phyloP scores from a whole-genome alignment of 2,113 vertebrate species.

The Catharus bicknelli region DNA sequence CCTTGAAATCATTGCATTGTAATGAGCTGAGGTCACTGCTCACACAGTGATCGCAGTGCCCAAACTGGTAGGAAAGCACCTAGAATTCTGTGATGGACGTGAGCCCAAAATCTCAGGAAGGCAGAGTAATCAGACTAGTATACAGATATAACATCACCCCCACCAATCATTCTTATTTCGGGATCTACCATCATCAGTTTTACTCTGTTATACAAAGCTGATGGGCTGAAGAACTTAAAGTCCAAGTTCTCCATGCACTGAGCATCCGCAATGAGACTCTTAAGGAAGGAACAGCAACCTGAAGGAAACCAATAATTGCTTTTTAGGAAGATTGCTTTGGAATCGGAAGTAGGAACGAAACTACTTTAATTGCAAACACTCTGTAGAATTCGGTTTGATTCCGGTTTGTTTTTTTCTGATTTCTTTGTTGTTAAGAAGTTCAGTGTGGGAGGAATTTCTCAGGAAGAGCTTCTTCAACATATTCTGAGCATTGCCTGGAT shows the following conservation, averaged over 20 bases:
- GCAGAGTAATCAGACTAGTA: neutral
- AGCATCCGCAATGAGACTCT: neutral
- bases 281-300: neutral
- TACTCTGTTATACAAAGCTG: neutral
- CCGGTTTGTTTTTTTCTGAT: neutral
- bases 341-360: neutral
- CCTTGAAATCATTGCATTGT: constrained; percentile 25
- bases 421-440: neutral
- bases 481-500: neutral
- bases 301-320: rapidly evolving
- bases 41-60: neutral
- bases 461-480: neutral
- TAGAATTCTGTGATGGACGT: neutral
- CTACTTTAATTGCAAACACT: neutral
- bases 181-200: neutral
- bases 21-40: constrained; percentile 35
- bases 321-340: neutral
- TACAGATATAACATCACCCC: neutral
- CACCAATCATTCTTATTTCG: neutral
- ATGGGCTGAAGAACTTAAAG: neutral
- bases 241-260: neutral
- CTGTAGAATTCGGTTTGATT: neutral
- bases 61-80: constrained; percentile 28
- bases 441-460: neutral
- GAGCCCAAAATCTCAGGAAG: neutral